A percentile compares a stretch with the other conserved stretches of the same genome.
Conservation (phyloP, 2,113 vertebrate genomes). For the Neomonachus schauinslandi region DNA sequence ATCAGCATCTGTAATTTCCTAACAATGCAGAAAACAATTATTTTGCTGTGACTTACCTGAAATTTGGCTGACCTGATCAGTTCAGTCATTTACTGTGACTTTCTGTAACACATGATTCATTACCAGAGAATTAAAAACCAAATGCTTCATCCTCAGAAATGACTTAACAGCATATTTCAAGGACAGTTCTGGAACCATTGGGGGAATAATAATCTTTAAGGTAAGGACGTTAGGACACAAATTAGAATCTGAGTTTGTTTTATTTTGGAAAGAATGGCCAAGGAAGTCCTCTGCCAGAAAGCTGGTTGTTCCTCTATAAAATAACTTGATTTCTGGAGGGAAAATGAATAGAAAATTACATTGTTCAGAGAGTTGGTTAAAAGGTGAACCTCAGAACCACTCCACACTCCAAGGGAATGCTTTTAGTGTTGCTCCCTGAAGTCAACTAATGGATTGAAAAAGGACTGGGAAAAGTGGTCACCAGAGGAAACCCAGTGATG, state of each 20-base stretch:
- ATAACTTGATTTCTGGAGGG: slow-evolving; percentile 49
- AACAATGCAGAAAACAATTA: background rate
- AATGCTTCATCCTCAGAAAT: background rate
- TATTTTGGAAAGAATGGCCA: slow-evolving; percentile 17
- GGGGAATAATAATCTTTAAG: background rate
- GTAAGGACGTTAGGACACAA: background rate
- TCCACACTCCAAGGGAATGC: slow-evolving; percentile 6
- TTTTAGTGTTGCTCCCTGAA: slow-evolving; percentile 60
- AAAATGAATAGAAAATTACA: slow-evolving; percentile 52
- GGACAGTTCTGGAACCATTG: background rate
- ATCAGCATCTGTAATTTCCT: background rate
- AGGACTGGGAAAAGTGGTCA: background rate
- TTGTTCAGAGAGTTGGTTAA: slow-evolving; percentile 34
- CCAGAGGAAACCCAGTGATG: background rate
- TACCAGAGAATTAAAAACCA: slow-evolving; percentile 5
- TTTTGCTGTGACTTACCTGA: background rate
- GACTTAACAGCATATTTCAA: background rate
- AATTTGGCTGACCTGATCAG: background rate
- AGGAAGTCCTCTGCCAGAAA: slow-evolving; percentile 13
- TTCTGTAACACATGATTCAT: background rate
- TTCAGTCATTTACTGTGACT: background rate
- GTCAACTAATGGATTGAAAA: slow-evolving; percentile 45
- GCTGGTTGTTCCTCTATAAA: slow-evolving; percentile 37
- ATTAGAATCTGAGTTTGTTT: slow-evolving; percentile 21
- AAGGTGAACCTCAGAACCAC: slow-evolving; percentile 13